A percentile compares a stretch with the other conserved stretches of the same genome.
Conservation (phyloP, 2,113 vertebrate species). For the Sakesphorus luctuosus region DNA sequence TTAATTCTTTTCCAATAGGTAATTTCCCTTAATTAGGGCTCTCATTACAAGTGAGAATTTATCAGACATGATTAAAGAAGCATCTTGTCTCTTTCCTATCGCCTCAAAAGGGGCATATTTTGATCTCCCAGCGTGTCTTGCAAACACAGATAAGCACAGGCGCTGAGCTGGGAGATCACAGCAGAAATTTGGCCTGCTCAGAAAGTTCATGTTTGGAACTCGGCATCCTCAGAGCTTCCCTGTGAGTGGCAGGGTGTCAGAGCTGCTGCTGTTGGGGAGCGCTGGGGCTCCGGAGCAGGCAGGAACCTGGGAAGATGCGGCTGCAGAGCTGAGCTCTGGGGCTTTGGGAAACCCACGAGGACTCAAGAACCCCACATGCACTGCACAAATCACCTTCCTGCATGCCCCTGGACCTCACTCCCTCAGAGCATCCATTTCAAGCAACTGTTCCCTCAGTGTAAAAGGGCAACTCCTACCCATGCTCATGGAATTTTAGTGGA, state of each 20-base stretch:
- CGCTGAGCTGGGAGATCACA: slow-evolving; percentile 9
- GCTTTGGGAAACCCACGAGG: rapidly evolving
- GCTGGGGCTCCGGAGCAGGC: background rate
- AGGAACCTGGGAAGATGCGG: background rate
- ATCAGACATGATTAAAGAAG: slow-evolving; percentile 77
- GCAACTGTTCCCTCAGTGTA: background rate
- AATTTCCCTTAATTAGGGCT: slow-evolving; percentile 84
- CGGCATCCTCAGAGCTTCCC: slow-evolving; percentile 47
- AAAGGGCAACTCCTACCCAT: background rate
- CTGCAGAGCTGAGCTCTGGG: background rate
- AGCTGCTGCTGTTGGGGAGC: background rate
- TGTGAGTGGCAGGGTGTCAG: slow-evolving; percentile 6
- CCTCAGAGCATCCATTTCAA: background rate
- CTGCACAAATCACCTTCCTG: background rate
- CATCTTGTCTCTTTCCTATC: slow-evolving; percentile 75
- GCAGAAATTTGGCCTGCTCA: slow-evolving; percentile 41
- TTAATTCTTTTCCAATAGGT: slow-evolving; percentile 84
- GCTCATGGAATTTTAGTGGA: background rate
- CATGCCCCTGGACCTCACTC: rapidly evolving
- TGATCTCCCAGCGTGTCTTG: slow-evolving; percentile 68
- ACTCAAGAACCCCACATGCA: rapidly evolving
- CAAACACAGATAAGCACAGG: slow-evolving; percentile 58
- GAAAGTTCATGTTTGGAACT: slow-evolving; percentile 60
- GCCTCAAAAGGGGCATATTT: slow-evolving; percentile 64
- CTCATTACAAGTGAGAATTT: slow-evolving; percentile 77